Evolutionary conservation across 2,888 invertebrate genomes (phyloP).

Genomic region (Agrypnus murinus): DNA sequence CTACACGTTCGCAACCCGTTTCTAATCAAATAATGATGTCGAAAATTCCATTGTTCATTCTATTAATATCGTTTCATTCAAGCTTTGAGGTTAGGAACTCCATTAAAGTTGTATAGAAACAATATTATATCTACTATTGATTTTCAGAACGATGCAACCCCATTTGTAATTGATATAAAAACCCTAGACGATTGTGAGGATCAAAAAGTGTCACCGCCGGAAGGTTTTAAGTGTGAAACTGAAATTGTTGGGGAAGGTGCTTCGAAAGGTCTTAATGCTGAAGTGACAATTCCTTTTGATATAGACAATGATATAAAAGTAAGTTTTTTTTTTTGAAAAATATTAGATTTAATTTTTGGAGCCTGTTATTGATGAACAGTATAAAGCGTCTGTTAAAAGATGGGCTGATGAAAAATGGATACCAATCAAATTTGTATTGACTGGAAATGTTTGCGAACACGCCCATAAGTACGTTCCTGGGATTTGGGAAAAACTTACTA

Average conservation of each 20-base stretch:
- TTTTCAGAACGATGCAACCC: not conserved
- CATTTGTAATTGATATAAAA: slow-evolving; percentile 2
- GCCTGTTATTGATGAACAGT: not conserved
- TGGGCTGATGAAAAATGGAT: slow-evolving; percentile 14
- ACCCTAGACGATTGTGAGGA: slow-evolving; percentile 15
- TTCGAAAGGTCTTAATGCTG: slow-evolving; percentile 16
- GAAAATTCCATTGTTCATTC: not conserved
- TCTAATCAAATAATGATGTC: not conserved
- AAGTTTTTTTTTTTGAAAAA: too few species aligned
- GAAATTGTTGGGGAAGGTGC: slow-evolving; percentile 3
- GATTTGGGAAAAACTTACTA: slow-evolving; percentile 44
- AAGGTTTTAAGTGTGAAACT: slow-evolving; percentile 15
- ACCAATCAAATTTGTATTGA: not conserved
- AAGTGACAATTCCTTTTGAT: slow-evolving; percentile 31
- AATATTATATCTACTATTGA: too few species aligned
- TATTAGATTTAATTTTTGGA: too few species aligned
- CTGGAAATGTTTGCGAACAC: slow-evolving; percentile 24
- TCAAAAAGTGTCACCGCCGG: slow-evolving; percentile 1
- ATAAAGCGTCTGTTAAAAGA: slow-evolving; percentile 12
- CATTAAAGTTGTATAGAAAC: too few species aligned
- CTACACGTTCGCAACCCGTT: too few species aligned
- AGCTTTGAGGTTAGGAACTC: not conserved
- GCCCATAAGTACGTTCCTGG: slow-evolving; percentile 30
- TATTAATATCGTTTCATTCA: not conserved
- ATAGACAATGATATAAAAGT: slow-evolving; percentile 42